Base-by-base conservation (phyloP, 2,113 vertebrate genomes). In the Scopus umbretta region DNA sequence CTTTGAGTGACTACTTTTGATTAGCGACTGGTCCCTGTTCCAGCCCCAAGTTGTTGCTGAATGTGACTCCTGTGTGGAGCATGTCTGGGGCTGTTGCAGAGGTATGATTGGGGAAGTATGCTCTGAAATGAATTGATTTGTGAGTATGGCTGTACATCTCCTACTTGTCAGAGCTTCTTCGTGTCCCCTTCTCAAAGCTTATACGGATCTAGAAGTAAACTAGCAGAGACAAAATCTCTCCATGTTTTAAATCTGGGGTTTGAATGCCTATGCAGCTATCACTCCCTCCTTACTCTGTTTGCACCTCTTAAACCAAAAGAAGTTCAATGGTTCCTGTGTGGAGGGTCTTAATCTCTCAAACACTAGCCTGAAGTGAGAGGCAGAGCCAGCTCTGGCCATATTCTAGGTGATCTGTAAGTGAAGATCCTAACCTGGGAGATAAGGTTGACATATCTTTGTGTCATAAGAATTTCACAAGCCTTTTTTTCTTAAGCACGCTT, bases 81-180 rank as follows among this genome's bases (percentile, higher is more conserved):
- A 0, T 6, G 22, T 8, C 55, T 61, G 73, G 56, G 34, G 22
- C 70, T 59, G 19, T 20, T 56, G 49, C 47, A 52, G 38, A 26
- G 43, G 7, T 36, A 1, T 47, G 36, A 13, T 16, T 9, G 65
- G 32, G 8, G 30, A 29, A 38, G 10, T 11, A 22, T 0, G 0
- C 43, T 73, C 49, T 63, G 50, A 49, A 71, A 21, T 16, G 4
- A 52, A 5, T 12, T 56, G 0, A 13, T 47, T 4, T 78, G n/a
- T 70, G 47, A 15, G 6, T 38, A 1, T 50, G 27, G 26, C 38
- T 67, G 11, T 9, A 7, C 58, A 26, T 38, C 61, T 90, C 52
- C 22, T 21, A 4, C 11, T 66, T 55, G 65, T 29, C 36, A 40
- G 50, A 62, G 18, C 49, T 91, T 20, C 38, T 66, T 70, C 32